A percentile compares a stretch with the other conserved stretches of the same genome.
Conservation (phyloP, 2,113 vertebrate species). For the Nicator chloris region DNA sequence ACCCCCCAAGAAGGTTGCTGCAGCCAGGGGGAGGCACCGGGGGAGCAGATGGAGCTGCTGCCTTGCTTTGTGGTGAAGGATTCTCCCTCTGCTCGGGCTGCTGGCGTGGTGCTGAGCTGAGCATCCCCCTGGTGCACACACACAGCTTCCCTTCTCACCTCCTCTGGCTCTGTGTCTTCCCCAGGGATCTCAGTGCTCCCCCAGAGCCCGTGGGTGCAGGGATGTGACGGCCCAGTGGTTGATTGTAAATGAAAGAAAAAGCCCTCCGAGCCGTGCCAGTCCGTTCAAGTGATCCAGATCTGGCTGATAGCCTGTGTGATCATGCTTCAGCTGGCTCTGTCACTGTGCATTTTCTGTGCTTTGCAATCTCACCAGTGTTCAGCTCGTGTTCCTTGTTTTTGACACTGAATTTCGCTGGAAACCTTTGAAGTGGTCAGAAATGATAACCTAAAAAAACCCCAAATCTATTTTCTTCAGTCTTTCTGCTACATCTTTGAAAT, state of each 20-base stretch:
- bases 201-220: neutral
- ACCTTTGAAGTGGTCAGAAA: neutral
- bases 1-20: neutral
- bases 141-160: neutral
- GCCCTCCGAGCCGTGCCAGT: slow-evolving; percentile 13
- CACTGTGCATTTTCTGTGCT: slow-evolving; percentile 12
- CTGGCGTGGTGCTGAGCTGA: neutral
- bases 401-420: neutral
- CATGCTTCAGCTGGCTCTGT: slow-evolving; percentile 46
- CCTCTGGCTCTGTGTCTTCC: neutral
- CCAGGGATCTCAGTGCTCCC: neutral
- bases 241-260: slow-evolving; percentile 61
- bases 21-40: neutral
- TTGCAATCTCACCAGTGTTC: neutral
- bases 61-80: rapidly evolving
- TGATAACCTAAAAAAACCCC: neutral
- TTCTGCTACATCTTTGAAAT: neutral
- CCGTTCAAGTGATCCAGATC: slow-evolving; percentile 42
- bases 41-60: neutral
- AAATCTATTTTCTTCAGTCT: neutral
- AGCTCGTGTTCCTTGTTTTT: neutral
- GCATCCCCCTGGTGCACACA: neutral
- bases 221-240: slow-evolving; percentile 36
- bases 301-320: slow-evolving; percentile 33
- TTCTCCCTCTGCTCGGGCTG: neutral